Percentiles rank a stretch among this genome's conserved stretches.
Evolutionary conservation across 1,140 invertebrate species (phyloP).

Genomic region (Theocolax elegans): DNA sequence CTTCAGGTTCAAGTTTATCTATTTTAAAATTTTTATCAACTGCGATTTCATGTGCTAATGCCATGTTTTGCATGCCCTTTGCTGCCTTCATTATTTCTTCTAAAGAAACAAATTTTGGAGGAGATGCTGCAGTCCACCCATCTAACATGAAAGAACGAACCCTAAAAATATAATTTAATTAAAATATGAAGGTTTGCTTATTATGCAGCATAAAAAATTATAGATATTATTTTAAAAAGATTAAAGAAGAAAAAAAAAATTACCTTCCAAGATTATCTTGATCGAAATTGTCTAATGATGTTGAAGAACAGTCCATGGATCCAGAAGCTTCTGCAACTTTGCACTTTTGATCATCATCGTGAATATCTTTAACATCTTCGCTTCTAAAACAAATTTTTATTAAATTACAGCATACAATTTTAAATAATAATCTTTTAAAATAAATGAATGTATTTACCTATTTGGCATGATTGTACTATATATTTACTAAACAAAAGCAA

Average conservation of each 20-base stretch:
- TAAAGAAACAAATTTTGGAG: slow-evolving; percentile 88
- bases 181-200: neutral
- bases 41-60: slow-evolving; percentile 94
- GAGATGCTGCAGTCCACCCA: slow-evolving; percentile 74
- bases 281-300: slow-evolving; percentile 37
- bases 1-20: slow-evolving; percentile 81
- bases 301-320: slow-evolving; percentile 45
- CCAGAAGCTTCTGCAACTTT: slow-evolving; percentile 46
- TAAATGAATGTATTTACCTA: slow-evolving; percentile 44
- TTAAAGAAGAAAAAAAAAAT: too few relatives aligned
- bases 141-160: slow-evolving; percentile 63
- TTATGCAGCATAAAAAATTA: too few relatives aligned
- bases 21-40: slow-evolving; percentile 92
- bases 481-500: slow-evolving; percentile 38
- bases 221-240: neutral
- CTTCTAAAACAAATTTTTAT: slow-evolving; percentile 46
- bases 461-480: slow-evolving; percentile 49
- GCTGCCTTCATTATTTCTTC: slow-evolving; percentile 91
- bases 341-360: slow-evolving; percentile 50
- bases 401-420: neutral
- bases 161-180: slow-evolving; percentile 36
- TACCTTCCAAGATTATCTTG: slow-evolving; percentile 50
- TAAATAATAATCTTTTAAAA: neutral
- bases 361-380: slow-evolving; percentile 53
- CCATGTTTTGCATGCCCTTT: slow-evolving; percentile 92